Evolutionary conservation across 2,888 invertebrate genomes (phyloP).

Genomic region (Ochropacha duplaris): DNA sequence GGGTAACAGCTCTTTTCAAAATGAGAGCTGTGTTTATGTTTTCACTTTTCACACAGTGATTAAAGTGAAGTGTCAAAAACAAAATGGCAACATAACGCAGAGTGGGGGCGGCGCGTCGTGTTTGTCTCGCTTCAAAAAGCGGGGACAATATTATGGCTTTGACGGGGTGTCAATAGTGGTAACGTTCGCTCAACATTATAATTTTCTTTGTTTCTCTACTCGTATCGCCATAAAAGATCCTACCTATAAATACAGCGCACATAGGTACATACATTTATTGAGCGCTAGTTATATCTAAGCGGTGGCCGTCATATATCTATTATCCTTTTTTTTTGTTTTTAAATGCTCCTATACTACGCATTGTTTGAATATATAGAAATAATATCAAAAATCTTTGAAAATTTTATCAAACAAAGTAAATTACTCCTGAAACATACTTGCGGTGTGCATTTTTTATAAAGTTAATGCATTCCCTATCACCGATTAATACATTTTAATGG

Average conservation of each 20-base stretch:
- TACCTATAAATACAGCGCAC: not conserved
- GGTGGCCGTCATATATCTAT: no score
- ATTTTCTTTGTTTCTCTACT: constrained; percentile 58
- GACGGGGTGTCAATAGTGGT: constrained; percentile 62
- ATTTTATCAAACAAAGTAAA: no score
- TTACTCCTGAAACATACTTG: not conserved
- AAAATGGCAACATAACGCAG: constrained; percentile 63
- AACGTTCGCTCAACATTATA: constrained; percentile 56
- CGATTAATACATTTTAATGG: constrained; percentile 48
- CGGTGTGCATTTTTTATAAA: not conserved
- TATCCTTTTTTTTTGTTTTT: no score
- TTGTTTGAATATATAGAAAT: no score
- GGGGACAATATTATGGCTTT: constrained; percentile 53
- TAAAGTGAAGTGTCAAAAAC: constrained; percentile 82
- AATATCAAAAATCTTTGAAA: no score
- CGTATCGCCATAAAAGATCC: constrained; percentile 4
- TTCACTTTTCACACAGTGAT: constrained; percentile 67
- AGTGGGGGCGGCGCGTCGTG: constrained; percentile 38
- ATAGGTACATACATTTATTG: not conserved
- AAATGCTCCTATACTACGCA: no score
- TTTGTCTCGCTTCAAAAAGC: constrained; percentile 44
- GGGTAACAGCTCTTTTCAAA: constrained; percentile 70
- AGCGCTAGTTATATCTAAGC: no score
- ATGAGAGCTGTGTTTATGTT: constrained; percentile 76
- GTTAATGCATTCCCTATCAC: constrained; percentile 7